Conservation (phyloP, 2,113 vertebrate genomes). For the Zapus hudsonius region DNA sequence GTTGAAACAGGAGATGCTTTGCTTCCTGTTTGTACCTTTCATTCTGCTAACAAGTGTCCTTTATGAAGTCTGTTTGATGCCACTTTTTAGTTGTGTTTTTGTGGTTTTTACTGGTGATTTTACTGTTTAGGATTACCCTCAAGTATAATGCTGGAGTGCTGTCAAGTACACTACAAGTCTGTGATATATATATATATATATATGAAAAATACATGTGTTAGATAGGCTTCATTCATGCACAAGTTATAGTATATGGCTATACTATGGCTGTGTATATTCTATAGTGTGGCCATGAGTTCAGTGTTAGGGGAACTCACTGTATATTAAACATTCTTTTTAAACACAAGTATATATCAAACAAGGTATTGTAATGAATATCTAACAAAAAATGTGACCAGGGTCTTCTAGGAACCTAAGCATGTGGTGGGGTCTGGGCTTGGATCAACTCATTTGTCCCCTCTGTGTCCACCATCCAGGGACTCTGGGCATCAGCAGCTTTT, state of each 20-base stretch:
- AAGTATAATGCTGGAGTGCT: not conserved
- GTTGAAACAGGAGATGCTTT: not conserved
- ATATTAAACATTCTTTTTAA: constrained; percentile 49
- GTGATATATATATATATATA: not conserved
- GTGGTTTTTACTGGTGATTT: constrained; percentile 45
- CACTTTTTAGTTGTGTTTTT: constrained; percentile 25
- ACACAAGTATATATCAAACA: constrained; percentile 41
- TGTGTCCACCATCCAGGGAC: not conserved
- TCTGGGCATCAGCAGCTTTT: not conserved
- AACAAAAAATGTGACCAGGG: constrained; percentile 48
- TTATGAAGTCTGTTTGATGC: constrained; percentile 12
- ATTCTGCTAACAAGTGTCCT: not conserved
- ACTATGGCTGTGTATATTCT: not conserved
- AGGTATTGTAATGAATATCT: not conserved
- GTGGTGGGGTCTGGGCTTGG: not conserved
- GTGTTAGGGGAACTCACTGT: constrained; percentile 8
- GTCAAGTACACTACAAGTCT: not conserved
- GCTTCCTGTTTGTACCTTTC: constrained; percentile 17
- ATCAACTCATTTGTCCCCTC: not conserved
- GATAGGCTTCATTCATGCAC: constrained; percentile 13
- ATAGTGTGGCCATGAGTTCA: not conserved
- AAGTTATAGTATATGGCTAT: not conserved
- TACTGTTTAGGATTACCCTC: constrained; percentile 33
- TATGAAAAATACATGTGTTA: not conserved
- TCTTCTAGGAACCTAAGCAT: not conserved